Base-by-base conservation (phyloP, 1,140 invertebrate species). In the Ips nitidus region DNA sequence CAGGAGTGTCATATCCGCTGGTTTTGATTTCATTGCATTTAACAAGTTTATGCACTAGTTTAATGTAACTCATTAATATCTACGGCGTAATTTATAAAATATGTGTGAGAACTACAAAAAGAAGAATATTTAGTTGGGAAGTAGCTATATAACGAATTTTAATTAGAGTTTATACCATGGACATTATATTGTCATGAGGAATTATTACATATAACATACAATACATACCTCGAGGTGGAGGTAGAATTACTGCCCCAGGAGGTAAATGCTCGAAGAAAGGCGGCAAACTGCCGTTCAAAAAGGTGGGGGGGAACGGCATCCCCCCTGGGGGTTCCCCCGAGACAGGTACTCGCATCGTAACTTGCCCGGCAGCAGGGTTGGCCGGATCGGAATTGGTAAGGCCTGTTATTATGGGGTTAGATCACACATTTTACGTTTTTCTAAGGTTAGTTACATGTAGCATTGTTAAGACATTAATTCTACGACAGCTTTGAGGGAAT, bases 181-280 rank as follows among this genome's bases (percentile, higher is more conserved):
- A 22, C 22, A 22, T 22, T 22, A 22, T 22, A 22, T 22, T 22
- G 22, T 22, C 22, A 22, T 22, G 22, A 22, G 22, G 22, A 22
- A 22, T 22, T 22, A 22, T 22, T 22, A 22, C 22, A 22, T 22
- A 22, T 22, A 22, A 22, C 22, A 22, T 22, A 22, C 22, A 50
- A 50, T 22, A 57, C 66, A 61, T 53, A 68, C 66, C 66, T 59
- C 50, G 36, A 41, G 87, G 87, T 73, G 89, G 87, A 69, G 89
- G 88, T 57, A 90, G 84, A 74, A 90, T 87, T 22, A 86, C 87
- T 62, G 88, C 87, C 53, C 88, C 88, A 64, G 89, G 89, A 65
- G 88, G 89, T 56, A 86, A 77, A 47, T 83, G 81, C 8, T 83
- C 84, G 50, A 81, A 80, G 60, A 76, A 79, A 75, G 81, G 80